phyloP scores from a whole-genome alignment of 2,888 invertebrate genomes.

The Phortica okadai region DNA sequence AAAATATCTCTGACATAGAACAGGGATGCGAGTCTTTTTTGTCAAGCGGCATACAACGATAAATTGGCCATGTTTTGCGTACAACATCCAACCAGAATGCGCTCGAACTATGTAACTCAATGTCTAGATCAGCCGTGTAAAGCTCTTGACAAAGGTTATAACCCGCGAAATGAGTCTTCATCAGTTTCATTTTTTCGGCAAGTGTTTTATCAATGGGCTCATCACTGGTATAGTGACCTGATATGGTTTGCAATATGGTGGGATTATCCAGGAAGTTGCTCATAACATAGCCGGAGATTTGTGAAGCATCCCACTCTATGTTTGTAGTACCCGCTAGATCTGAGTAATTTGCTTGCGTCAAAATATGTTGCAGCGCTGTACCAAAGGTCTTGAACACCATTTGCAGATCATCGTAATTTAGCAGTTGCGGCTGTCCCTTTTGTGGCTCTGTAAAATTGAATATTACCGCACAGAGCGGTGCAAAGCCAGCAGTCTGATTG shows the following conservation, averaged over 20 bases:
- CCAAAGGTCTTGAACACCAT: slow-evolving; percentile 92
- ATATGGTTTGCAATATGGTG: slow-evolving; percentile 80
- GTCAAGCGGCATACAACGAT: slow-evolving; percentile 85
- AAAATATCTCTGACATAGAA: slow-evolving; percentile 89
- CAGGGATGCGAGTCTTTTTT: slow-evolving; percentile 90
- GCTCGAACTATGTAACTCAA: slow-evolving; percentile 86
- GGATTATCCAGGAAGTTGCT: slow-evolving; percentile 87
- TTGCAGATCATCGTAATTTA: slow-evolving; percentile 86
- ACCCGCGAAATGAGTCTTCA: slow-evolving; percentile 86
- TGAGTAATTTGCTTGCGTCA: slow-evolving; percentile 88
- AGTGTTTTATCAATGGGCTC: slow-evolving; percentile 83
- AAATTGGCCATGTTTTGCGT: slow-evolving; percentile 87
- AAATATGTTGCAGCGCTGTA: slow-evolving; percentile 88
- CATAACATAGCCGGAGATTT: slow-evolving; percentile 90
- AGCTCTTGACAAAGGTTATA: slow-evolving; percentile 88
- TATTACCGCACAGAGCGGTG: slow-evolving; percentile 88
- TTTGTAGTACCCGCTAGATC: slow-evolving; percentile 91
- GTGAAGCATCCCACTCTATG: slow-evolving; percentile 95
- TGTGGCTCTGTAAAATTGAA: slow-evolving; percentile 85
- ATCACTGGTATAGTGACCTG: slow-evolving; percentile 85
- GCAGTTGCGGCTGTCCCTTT: slow-evolving; percentile 81
- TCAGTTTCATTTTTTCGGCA: slow-evolving; percentile 80
- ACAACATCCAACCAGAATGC: slow-evolving; percentile 91
- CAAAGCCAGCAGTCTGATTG: slow-evolving; percentile 81
- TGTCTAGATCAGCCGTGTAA: slow-evolving; percentile 88